Base-by-base conservation (phyloP, 2,113 vertebrate species). In the Picathartes gymnocephalus region DNA sequence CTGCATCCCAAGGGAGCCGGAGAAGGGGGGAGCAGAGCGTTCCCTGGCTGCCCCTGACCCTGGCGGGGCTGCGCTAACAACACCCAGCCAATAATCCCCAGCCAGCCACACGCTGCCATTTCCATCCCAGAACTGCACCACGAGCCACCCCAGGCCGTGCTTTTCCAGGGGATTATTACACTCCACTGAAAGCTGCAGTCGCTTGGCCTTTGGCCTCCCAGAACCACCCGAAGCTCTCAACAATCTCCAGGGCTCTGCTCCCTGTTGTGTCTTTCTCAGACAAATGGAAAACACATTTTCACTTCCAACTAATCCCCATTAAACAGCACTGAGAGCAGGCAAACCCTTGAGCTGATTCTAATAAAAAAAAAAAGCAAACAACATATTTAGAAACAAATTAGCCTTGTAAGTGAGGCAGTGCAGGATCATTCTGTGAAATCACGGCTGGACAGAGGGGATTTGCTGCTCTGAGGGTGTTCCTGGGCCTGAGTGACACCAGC, bases 281-380 rank as follows among this genome's bases (percentile, higher is more conserved):
- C 88, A 96, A 97, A 94, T 81, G 66, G 79, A 80, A 94, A 93
- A 93, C 92, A 95, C 28, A 76, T 87, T 86, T 84, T 84, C 78
- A 42, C 65, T 90, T 94, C 92, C 47, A 44, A 37, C 45, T 76
- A 92, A 86, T 80, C 62, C 89, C 71, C 47, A 28, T 58, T 88
- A 83, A 94, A 80, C 80, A 88, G 68, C 56, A 8, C 45, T 53
- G 84, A 80, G 76, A 69, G 13, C 61, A 28, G 84, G 42, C 62
- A 81, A 81, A 66, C 6, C 71, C 71, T 95, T 81, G 83, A 77
- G 48, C 85, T 89, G 86, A 68, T 82, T 57, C 50, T 89, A 85
- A 95, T 78, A 69, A 90, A 88, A 93, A 44, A 24, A 22, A 11
- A 39, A 15, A 31, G 50, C 87, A 85, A 82, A 40, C 35, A 60